Evolutionary conservation across 2,888 invertebrate species (phyloP).

Genomic region (Acrobeloides nanus): DNA sequence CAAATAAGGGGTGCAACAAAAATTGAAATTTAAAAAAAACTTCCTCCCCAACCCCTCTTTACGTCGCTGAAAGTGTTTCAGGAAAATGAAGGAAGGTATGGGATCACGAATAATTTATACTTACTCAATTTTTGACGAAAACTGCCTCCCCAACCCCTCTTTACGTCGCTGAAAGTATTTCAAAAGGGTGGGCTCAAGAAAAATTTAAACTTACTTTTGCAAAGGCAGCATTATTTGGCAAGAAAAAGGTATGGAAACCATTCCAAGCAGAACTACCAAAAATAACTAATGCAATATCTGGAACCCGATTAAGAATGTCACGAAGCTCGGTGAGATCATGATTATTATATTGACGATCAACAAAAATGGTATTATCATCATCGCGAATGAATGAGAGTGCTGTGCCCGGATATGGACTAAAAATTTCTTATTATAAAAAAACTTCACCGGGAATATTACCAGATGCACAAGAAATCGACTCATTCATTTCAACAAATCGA

Average conservation of each 20-base stretch:
- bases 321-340: constrained; percentile 49
- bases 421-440: constrained; percentile 10
- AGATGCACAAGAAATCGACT: too few relatives aligned
- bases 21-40: too few relatives aligned
- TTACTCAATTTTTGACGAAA: too few relatives aligned
- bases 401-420: constrained; percentile 39
- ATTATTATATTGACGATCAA: constrained; percentile 50
- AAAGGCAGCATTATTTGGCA: constrained; percentile 53
- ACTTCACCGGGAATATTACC: too few relatives aligned
- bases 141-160: too few relatives aligned
- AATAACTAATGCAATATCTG: constrained; percentile 51
- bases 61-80: not conserved
- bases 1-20: too few relatives aligned
- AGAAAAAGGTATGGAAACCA: constrained; percentile 54
- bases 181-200: too few relatives aligned
- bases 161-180: too few relatives aligned
- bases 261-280: constrained; percentile 43
- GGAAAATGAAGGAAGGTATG: too few relatives aligned
- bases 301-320: constrained; percentile 48
- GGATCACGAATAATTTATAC: too few relatives aligned
- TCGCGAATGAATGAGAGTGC: constrained; percentile 50
- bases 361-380: constrained; percentile 42
- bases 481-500: too few relatives aligned
- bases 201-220: constrained; percentile 40
- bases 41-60: too few relatives aligned